Percentiles rank a stretch among this genome's conserved stretches.
Conservation (phyloP, 2,888 invertebrate genomes). For the Phortica okadai region DNA sequence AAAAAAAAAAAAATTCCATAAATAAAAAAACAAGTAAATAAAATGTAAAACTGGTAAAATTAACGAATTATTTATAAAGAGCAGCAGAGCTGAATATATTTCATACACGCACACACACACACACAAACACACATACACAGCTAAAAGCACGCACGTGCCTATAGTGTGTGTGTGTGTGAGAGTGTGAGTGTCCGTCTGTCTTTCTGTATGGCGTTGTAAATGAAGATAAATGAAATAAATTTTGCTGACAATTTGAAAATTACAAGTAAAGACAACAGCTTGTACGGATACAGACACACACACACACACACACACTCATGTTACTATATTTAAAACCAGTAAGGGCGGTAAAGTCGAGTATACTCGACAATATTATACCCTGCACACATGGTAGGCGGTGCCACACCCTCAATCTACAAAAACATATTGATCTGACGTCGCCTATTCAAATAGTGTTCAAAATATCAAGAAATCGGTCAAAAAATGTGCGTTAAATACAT, state of each 20-base stretch:
- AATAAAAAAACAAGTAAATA: neutral
- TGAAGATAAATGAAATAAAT: slow-evolving; percentile 66
- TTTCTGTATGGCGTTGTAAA: slow-evolving; percentile 48
- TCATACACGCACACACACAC: slow-evolving; percentile 6
- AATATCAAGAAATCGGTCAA: too few relatives aligned
- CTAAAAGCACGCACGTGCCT: neutral
- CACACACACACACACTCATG: slow-evolving; percentile 2
- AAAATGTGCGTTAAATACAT: too few relatives aligned
- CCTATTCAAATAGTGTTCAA: too few relatives aligned
- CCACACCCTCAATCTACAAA: too few relatives aligned
- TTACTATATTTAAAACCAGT: neutral
- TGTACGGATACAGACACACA: slow-evolving; percentile 22
- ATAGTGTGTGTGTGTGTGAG: slow-evolving; percentile 18
- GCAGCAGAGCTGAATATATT: neutral
- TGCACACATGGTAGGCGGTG: too few relatives aligned
- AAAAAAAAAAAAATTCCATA: neutral
- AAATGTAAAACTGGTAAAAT: slow-evolving; percentile 49
- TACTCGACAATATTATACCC: too few relatives aligned
- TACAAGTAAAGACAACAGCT: slow-evolving; percentile 41
- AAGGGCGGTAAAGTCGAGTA: too few relatives aligned
- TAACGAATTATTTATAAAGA: slow-evolving; percentile 56
- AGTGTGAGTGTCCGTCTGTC: neutral
- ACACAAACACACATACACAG: neutral
- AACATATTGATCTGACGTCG: too few relatives aligned
- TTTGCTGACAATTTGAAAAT: slow-evolving; percentile 63